Conservation (phyloP, 2,113 vertebrate genomes). For the Indicator indicator region DNA sequence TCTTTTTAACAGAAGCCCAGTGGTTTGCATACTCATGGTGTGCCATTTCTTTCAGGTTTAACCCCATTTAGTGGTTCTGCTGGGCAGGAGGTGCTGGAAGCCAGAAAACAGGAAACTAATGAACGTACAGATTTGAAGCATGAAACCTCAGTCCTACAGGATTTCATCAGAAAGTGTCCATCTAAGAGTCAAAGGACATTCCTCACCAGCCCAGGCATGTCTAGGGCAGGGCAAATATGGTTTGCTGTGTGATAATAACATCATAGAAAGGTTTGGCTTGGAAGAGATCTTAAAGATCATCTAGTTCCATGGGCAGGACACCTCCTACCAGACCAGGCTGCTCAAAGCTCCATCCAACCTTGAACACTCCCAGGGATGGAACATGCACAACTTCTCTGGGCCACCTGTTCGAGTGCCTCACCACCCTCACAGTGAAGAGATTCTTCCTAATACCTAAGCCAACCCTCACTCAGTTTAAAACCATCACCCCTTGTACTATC, state of each 20-base stretch:
- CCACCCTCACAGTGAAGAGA: background rate
- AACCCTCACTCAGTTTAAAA: background rate
- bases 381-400: background rate
- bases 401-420: background rate
- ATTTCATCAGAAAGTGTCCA: background rate
- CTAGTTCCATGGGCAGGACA: background rate
- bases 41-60: background rate
- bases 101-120: background rate
- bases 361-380: no score
- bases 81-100: background rate
- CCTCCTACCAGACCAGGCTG: background rate
- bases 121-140: background rate
- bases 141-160: background rate
- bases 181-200: background rate
- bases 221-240: background rate
- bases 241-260: background rate
- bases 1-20: background rate
- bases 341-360: background rate
- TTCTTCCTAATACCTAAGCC: background rate
- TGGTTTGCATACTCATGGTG: background rate
- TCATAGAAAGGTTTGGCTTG: background rate
- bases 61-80: background rate
- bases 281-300: background rate
- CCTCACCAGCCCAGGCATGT: background rate
- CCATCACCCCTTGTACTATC: background rate